phyloP scores from a whole-genome alignment of 2,113 vertebrate genomes.

The Ammospiza caudacuta region DNA sequence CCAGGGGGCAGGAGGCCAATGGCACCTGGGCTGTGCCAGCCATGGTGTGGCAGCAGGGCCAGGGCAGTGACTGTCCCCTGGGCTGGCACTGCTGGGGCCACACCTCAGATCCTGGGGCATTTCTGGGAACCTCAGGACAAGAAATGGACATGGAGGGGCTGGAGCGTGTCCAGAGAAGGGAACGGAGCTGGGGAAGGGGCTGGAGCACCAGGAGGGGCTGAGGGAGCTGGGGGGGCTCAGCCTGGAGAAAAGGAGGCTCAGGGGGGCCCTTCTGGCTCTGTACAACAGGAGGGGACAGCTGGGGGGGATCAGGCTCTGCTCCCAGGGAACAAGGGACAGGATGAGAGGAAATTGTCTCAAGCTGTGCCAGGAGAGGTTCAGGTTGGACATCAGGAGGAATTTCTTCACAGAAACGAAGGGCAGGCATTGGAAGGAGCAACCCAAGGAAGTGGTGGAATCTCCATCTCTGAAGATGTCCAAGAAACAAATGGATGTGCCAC shows the following conservation, averaged over 20 bases:
- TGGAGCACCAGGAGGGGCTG: too few species aligned
- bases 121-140: too few species aligned
- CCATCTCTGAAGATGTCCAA: background rate
- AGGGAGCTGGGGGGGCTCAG: too few species aligned
- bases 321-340: background rate
- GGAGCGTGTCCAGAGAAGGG: too few species aligned
- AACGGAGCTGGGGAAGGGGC: too few species aligned
- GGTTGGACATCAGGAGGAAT: background rate
- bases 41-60: background rate
- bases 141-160: too few species aligned
- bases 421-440: background rate
- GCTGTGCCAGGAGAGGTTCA: rapidly evolving
- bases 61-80: background rate
- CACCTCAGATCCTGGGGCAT: too few species aligned
- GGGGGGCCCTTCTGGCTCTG: too few species aligned
- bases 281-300: too few species aligned
- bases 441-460: background rate
- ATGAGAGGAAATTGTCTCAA: rapidly evolving
- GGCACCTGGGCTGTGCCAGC: background rate
- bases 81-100: background rate
- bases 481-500: background rate
- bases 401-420: rapidly evolving
- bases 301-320: background rate
- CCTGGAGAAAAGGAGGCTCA: too few species aligned
- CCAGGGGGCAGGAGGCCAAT: background rate